These are phyloP conservation scores for Microtus californicus DNA, from an alignment of 2,797 vertebrate species.

Conservation along the genomic window DNA sequence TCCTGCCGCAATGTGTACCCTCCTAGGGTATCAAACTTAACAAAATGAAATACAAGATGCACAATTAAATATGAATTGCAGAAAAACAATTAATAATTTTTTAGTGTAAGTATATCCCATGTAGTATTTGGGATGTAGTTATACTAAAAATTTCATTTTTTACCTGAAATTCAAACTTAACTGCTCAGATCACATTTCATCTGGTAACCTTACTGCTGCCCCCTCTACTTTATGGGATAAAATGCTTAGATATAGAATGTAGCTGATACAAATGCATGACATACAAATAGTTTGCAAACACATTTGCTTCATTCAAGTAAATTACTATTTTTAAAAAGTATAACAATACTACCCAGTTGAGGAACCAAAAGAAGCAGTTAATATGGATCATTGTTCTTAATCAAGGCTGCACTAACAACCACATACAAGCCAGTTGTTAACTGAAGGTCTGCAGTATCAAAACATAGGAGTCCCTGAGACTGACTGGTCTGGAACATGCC, in stretches of 20 bases:
- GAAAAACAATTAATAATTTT: conserved; percentile 39
- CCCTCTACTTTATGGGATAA: background rate
- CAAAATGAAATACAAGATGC: conserved; percentile 13
- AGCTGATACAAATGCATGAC: background rate
- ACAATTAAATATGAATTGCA: conserved; percentile 17
- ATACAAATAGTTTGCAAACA: conserved; percentile 31
- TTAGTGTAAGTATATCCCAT: background rate
- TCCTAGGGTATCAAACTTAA: conserved; percentile 22
- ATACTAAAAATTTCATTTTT: conserved; percentile 38
- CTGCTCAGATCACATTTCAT: background rate
- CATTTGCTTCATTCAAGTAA: conserved; percentile 38
- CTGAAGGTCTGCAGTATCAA: background rate
- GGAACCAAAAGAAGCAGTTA: conserved; percentile 30
- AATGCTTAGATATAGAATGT: conserved; percentile 3
- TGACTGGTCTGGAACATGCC: background rate
- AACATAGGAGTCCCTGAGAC: conserved; percentile 47
- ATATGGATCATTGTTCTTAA: conserved; percentile 43
- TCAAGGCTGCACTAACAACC: conserved; percentile 4
- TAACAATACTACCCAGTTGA: background rate
- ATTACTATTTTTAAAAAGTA: background rate
- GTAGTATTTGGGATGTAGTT: background rate
- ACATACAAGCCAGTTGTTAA: conserved; percentile 41
- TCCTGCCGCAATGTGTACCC: background rate
- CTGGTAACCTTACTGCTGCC: background rate
- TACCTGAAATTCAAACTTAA: conserved; percentile 50